Evolutionary conservation across 2,113 vertebrate genomes (phyloP), one percentile per base, ranked within the genome.

Genomic region (Sminthopsis crassicaudata): DNA sequence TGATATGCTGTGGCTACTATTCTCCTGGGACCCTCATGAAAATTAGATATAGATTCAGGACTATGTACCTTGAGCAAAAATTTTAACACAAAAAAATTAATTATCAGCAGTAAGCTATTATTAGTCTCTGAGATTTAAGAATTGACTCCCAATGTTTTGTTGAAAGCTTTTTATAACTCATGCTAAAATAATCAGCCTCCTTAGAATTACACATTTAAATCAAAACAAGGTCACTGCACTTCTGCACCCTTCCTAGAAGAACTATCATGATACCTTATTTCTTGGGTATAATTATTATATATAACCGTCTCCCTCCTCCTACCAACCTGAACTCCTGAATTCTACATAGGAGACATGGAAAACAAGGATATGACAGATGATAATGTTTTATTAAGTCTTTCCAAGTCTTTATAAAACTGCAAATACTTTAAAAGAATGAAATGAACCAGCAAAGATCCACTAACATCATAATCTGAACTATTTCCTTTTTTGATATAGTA

Each of bases 1-100:
- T 84, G 67, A 84, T 84, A 84, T 84, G n/a, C n/a, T 84, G 19
- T 84, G n/a, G 42, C 67, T 84, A n/a, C 67, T 23, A 84, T 23
- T 84, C 67, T 84, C n/a, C 67, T 23, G 67, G 67, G 67, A 84
- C 67, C n/a, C n/a, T 84, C 67, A 84, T 84, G 67, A 23, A 84
- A 84, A 84, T 42, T 84, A 84, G 67, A 84, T 84, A 84, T 84
- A 84, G 67, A 84, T 84, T 84, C 36, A 84, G 19, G 67, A 76
- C 5, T 42, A 76, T 76, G 42, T 76, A 76, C n/a, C 67, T 84
- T 42, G 67, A 84, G 67, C n/a, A 84, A 42, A 84, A 22, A 84
- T 84, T 84, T 84, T 84, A 84, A 84, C n/a, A 42, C 67, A 84
- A 84, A 84, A 84, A 84, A 84, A 42, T 84, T 84, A 84, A 84